Percentiles rank a stretch among this genome's conserved stretches.
Conservation (phyloP, 2,113 vertebrate species). For the Myrmecophaga tridactyla region DNA sequence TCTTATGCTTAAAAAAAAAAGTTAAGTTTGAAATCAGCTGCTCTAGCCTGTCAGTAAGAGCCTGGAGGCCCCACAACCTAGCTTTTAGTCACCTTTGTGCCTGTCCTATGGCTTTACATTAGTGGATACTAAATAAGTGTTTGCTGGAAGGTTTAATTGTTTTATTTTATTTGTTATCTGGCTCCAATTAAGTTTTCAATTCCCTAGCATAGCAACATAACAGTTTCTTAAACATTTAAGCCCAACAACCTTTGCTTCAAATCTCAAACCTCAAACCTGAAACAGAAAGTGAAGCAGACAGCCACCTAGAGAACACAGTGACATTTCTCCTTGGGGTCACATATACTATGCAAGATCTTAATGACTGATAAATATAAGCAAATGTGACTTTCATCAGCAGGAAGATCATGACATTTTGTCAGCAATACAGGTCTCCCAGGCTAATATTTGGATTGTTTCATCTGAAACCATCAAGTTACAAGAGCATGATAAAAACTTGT, state of each 20-base stretch:
- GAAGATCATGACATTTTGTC: constrained; percentile 14
- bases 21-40: not conserved
- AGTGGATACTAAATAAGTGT: constrained; percentile 49
- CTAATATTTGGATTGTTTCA: constrained; percentile 64
- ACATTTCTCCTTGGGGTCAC: constrained; percentile 46
- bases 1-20: not conserved
- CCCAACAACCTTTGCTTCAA: not conserved
- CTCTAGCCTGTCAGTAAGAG: not conserved
- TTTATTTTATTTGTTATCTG: constrained; percentile 49
- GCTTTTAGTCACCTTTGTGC: constrained; percentile 6
- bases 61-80: not conserved
- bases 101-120: not conserved
- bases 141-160: not conserved
- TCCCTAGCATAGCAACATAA: constrained; percentile 27
- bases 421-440: not conserved
- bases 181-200: constrained; percentile 29
- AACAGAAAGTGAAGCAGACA: not conserved
- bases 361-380: constrained; percentile 58
- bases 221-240: constrained; percentile 51
- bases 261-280: constrained; percentile 44
- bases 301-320: not conserved
- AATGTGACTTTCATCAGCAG: not conserved
- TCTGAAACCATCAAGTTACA: constrained; percentile 60
- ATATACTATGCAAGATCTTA: not conserved
- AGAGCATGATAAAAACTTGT: constrained; percentile 51